phyloP scores from a whole-genome alignment of 2,888 invertebrate genomes.

The Euproctis similis region DNA sequence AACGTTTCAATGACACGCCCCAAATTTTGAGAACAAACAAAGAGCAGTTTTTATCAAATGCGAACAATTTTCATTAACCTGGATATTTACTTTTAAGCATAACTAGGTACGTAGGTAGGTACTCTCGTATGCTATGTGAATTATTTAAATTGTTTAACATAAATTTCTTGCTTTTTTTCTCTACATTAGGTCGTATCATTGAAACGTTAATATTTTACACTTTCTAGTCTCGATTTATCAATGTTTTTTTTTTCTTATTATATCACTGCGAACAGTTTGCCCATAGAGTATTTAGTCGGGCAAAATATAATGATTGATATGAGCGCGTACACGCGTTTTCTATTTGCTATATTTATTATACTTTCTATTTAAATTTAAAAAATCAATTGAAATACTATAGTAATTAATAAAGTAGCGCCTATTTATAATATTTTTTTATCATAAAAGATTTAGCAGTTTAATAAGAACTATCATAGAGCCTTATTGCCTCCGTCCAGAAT shows the following conservation, averaged over 20 bases:
- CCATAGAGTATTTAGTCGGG: slow-evolving; percentile 10
- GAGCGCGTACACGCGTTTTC: slow-evolving; percentile 12
- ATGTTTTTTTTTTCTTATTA: slow-evolving; percentile 39
- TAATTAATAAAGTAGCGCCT: slow-evolving; percentile 18
- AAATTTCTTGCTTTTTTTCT: too few relatives aligned
- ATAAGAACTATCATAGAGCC: slow-evolving; percentile 32
- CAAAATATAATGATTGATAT: slow-evolving; percentile 12
- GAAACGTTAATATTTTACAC: slow-evolving; percentile 50
- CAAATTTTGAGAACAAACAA: too few relatives aligned
- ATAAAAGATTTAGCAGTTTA: slow-evolving; percentile 21
- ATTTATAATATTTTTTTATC: slow-evolving; percentile 17
- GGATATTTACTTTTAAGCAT: neutral
- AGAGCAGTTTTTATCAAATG: too few relatives aligned
- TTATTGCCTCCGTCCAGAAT: slow-evolving; percentile 44
- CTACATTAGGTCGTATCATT: slow-evolving; percentile 44
- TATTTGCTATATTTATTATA: slow-evolving; percentile 19
- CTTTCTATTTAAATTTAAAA: slow-evolving; percentile 15
- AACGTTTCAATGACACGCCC: slow-evolving; percentile 45
- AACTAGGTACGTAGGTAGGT: too few relatives aligned
- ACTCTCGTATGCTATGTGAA: too few relatives aligned
- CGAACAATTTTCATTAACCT: neutral
- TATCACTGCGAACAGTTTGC: slow-evolving; percentile 27
- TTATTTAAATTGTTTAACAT: too few relatives aligned
- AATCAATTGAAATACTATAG: slow-evolving; percentile 14
- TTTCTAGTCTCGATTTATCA: slow-evolving; percentile 69